These are phyloP conservation scores for Petaurus breviceps DNA, from an alignment of 2,113 vertebrate genomes.

Conservation along the genomic window DNA sequence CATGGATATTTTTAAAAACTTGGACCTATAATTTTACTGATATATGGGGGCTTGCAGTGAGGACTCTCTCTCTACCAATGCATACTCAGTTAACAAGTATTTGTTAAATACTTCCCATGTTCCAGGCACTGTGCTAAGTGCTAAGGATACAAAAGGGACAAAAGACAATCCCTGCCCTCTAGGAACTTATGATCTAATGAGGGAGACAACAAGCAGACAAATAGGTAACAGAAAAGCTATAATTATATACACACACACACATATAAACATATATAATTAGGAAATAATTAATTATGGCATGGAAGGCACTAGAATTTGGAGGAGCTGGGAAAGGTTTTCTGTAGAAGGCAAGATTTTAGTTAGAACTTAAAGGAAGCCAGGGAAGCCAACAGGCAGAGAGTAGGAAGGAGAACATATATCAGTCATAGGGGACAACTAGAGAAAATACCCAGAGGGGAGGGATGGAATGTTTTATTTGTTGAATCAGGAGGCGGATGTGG, in stretches of 20 bases:
- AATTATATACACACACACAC: background rate
- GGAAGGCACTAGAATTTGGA: background rate
- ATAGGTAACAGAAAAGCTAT: background rate
- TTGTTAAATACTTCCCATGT: background rate
- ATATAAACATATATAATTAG: background rate
- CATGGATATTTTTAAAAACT: background rate
- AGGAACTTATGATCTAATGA: background rate
- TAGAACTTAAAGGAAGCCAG: background rate
- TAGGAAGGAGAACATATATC: background rate
- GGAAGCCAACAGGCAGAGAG: background rate
- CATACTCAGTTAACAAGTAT: background rate
- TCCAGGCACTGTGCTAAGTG: background rate
- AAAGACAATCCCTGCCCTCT: background rate
- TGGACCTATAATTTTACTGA: background rate
- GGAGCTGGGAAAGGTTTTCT: background rate
- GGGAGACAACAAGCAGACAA: background rate
- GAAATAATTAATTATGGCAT: background rate
- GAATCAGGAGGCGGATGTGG: too few relatives aligned
- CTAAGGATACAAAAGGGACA: background rate
- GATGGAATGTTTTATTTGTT: background rate
- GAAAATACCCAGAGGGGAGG: background rate
- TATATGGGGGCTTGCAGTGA: background rate
- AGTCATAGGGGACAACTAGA: background rate
- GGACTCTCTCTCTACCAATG: background rate
- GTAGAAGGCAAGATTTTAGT: background rate